Conservation (phyloP, 2,797 vertebrate species). For the Morelia viridis region DNA sequence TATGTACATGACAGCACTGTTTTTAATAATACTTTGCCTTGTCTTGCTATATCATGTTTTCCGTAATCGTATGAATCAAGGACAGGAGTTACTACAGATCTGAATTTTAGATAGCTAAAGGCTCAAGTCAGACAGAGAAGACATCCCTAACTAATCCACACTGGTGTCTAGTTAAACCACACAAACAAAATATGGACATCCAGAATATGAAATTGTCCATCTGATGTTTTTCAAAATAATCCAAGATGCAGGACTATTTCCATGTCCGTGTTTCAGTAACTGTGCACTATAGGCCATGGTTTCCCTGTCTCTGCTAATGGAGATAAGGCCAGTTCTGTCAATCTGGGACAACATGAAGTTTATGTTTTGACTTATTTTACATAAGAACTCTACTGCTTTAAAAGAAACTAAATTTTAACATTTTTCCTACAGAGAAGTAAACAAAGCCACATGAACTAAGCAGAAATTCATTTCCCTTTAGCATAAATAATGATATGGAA, state of each 20-base stretch:
- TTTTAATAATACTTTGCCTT: background rate
- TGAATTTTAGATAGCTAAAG: background rate
- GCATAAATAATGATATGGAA: background rate
- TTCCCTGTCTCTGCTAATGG: conserved; percentile 18
- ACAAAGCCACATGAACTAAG: background rate
- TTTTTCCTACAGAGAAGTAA: background rate
- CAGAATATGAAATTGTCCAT: background rate
- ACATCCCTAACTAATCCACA: background rate
- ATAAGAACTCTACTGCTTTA: background rate
- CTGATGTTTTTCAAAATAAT: background rate
- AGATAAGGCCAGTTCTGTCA: conserved; percentile 3
- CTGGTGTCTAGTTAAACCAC: background rate
- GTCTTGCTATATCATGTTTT: too few relatives aligned
- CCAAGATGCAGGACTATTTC: background rate
- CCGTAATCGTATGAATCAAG: background rate
- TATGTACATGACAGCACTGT: background rate
- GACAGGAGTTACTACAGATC: background rate
- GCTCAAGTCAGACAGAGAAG: background rate
- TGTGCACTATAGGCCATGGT: conserved; percentile 15
- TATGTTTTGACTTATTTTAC: background rate
- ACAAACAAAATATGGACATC: background rate
- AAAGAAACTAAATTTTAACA: background rate
- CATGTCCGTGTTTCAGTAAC: conserved; percentile 2
- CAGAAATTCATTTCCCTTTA: background rate
- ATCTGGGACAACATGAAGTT: background rate